These are phyloP conservation scores for Rhopalosiphum maidis DNA, from an alignment of 1,140 invertebrate species.

Conservation along the genomic window DNA sequence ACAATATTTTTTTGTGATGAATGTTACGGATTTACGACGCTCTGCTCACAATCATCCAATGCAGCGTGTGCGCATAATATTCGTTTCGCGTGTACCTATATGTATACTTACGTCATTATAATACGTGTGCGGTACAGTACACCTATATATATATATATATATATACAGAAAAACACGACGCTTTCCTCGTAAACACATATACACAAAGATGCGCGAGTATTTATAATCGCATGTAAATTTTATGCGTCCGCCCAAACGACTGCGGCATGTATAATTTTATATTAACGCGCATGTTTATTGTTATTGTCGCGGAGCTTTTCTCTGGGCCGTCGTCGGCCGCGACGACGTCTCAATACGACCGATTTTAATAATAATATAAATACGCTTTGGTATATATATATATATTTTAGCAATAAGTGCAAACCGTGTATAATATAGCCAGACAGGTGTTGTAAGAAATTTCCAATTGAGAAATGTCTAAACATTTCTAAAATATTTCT, in stretches of 20 bases:
- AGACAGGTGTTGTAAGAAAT: too few relatives aligned
- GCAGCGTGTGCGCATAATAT: background rate
- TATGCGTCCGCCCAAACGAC: conserved; percentile 7
- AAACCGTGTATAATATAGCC: too few relatives aligned
- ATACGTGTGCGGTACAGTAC: background rate
- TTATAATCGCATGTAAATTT: conserved; percentile 29
- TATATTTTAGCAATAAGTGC: too few relatives aligned
- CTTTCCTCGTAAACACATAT: too few relatives aligned
- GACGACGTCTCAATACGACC: background rate
- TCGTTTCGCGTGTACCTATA: background rate
- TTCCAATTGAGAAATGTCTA: too few relatives aligned
- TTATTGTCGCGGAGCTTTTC: background rate
- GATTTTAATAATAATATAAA: background rate
- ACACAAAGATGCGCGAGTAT: background rate
- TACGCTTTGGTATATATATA: background rate
- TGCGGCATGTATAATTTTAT: background rate
- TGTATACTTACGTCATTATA: background rate
- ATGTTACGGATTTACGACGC: background rate
- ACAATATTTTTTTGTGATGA: conserved; percentile 28
- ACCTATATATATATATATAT: background rate
- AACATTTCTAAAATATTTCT: too few relatives aligned
- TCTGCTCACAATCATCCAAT: background rate
- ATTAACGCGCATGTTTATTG: background rate
- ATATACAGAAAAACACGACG: background rate
- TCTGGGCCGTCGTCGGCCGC: background rate